Base-by-base conservation (phyloP, 2,888 invertebrate genomes). In the Merodon equestris region DNA sequence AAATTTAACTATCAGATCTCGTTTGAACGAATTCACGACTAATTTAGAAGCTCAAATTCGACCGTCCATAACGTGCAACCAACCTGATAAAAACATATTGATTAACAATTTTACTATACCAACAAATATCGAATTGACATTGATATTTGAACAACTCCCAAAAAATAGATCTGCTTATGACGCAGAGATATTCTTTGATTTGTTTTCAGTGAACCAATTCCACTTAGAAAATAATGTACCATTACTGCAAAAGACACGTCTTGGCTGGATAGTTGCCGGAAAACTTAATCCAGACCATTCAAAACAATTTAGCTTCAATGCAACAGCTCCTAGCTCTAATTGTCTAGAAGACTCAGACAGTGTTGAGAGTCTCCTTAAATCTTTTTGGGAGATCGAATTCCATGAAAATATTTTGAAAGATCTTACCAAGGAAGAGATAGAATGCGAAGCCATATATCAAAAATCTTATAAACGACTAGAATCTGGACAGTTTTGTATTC, bases 371-470 rank as follows among this genome's bases (percentile, higher is more conserved):
- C n/a, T n/a, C n/a, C n/a, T n/a, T n/a, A n/a, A n/a, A n/a, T n/a
- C n/a, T n/a, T n/a, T n/a, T n/a, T n/a, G n/a, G n/a, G n/a, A n/a
- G n/a, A n/a, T n/a, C n/a, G n/a, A n/a, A n/a, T n/a, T n/a, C n/a
- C n/a, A n/a, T n/a, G n/a, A n/a, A n/a, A n/a, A n/a, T n/a, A n/a
- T n/a, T n/a, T n/a, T n/a, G n/a, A n/a, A n/a, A n/a, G n/a, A 9
- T n/a, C n/a, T n/a, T n/a, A n/a, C n/a, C n/a, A n/a, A n/a, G n/a
- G 67, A 75, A 67, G 74, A 81, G n/a, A 56, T 61, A 57, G 74
- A 74, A 67, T 71, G 71, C 63, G 71, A 66, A 67, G 47, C 67
- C 10, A 67, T 57, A 42, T 73, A 72, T n/a, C 34, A 40, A 17
- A n/a, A n/a, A n/a, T n/a, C n/a, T n/a, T n/a, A n/a, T n/a, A n/a